A percentile compares a stretch with the other conserved stretches of the same genome.
Conservation (phyloP, 2,797 vertebrate genomes). For the Eutrigla gurnardus region DNA sequence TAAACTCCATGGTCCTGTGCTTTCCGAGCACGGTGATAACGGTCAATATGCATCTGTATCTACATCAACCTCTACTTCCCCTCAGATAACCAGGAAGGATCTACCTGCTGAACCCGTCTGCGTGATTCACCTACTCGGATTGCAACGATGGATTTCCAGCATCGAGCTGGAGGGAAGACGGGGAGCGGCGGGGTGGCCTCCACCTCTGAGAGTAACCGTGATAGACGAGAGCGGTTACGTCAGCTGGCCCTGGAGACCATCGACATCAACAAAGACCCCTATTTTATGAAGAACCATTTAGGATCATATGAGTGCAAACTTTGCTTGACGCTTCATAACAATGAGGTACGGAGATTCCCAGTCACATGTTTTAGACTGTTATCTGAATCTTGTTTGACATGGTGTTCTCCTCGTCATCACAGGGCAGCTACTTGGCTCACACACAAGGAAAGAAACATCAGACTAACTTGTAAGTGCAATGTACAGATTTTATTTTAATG, state of each 20-base stretch:
- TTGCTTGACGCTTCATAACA: slow-evolving; percentile 97
- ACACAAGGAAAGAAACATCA: slow-evolving; percentile 99
- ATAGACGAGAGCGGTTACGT: slow-evolving; percentile 91
- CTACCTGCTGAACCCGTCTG: background rate
- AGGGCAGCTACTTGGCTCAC: slow-evolving; percentile 98
- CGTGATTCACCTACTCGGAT: slow-evolving; percentile 39
- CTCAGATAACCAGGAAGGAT: slow-evolving; percentile 13
- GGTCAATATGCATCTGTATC: background rate
- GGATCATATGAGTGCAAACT: slow-evolving; percentile 99
- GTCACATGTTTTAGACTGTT: background rate
- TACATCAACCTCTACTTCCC: background rate
- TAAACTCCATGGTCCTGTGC: background rate
- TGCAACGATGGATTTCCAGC: slow-evolving; percentile 96
- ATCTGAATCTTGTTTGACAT: background rate
- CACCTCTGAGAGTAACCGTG: slow-evolving; percentile 95
- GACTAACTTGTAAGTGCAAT: slow-evolving; percentile 94
- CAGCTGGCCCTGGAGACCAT: slow-evolving; percentile 97
- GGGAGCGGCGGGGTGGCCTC: slow-evolving; percentile 97
- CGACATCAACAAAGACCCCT: slow-evolving; percentile 99
- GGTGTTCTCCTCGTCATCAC: slow-evolving; percentile 36
- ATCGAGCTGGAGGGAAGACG: slow-evolving; percentile 95
- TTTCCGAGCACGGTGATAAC: background rate
- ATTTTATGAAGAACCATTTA: slow-evolving; percentile 99
- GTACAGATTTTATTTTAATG: background rate
- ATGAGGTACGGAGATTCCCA: slow-evolving; percentile 86